phyloP scores from a whole-genome alignment of 2,888 invertebrate species.

The Cyclophora albipunctata region DNA sequence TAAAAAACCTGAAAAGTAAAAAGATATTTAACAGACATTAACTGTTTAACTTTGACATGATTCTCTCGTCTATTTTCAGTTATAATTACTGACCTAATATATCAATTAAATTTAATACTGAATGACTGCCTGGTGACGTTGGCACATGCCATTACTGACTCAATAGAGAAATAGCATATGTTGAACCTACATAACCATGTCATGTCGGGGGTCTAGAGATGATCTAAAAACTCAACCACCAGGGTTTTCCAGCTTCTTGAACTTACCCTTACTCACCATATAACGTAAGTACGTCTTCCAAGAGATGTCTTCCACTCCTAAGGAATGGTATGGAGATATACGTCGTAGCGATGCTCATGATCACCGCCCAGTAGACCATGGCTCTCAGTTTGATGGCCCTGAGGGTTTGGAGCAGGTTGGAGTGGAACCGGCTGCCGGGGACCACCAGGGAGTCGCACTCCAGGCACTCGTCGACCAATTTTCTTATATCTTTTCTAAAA shows the following conservation, averaged over 20 bases:
- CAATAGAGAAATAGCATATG: too few species aligned
- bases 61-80: too few species aligned
- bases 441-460: slow-evolving; percentile 25
- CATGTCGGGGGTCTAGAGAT: too few species aligned
- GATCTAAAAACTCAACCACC: too few species aligned
- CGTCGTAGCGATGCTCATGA: slow-evolving; percentile 33
- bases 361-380: slow-evolving; percentile 35
- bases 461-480: slow-evolving; percentile 30
- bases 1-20: not conserved
- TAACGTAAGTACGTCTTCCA: slow-evolving; percentile 34
- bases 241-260: too few species aligned
- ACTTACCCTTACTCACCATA: slow-evolving; percentile 26
- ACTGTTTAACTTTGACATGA: too few species aligned
- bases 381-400: slow-evolving; percentile 40
- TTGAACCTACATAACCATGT: too few species aligned
- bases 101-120: too few species aligned
- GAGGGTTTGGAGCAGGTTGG: slow-evolving; percentile 28
- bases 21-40: too few species aligned
- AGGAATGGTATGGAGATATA: slow-evolving; percentile 33
- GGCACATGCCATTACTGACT: too few species aligned
- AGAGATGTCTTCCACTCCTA: slow-evolving; percentile 38
- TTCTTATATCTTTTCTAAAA: slow-evolving; percentile 28
- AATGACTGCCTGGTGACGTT: too few species aligned
- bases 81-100: too few species aligned
- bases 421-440: slow-evolving; percentile 31